These are phyloP conservation scores for Microplitis deprimator DNA, from an alignment of 2,888 invertebrate species.

Conservation along the genomic window DNA sequence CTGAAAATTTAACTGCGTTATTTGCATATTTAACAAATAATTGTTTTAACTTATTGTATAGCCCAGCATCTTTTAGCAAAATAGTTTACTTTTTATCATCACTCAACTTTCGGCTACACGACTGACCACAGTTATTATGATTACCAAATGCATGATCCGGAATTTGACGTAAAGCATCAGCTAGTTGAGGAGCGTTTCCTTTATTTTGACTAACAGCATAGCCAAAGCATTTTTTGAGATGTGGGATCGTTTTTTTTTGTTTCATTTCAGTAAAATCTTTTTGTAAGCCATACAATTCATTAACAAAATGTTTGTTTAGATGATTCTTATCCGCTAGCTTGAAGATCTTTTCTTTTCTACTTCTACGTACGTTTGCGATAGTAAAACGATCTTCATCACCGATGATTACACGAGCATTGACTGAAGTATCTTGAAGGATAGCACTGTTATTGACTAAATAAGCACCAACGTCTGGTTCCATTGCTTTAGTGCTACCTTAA, in stretches of 20 bases:
- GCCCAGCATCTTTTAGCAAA: conserved; percentile 20
- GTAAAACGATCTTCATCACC: conserved; percentile 55
- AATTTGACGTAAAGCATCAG: conserved; percentile 23
- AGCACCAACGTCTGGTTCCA: conserved; percentile 53
- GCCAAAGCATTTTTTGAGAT: conserved; percentile 24
- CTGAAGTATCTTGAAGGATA: conserved; percentile 47
- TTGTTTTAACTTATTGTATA: conserved; percentile 36
- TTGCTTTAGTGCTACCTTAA: conserved; percentile 55
- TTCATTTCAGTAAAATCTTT: conserved; percentile 12
- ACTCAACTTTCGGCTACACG: conserved; percentile 9
- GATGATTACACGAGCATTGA: conserved; percentile 49
- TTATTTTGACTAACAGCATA: conserved; percentile 29
- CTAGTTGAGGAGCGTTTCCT: conserved; percentile 26
- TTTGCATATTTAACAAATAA: conserved; percentile 47
- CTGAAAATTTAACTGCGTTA: conserved; percentile 51
- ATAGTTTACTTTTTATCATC: conserved; percentile 18
- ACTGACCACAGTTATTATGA: conserved; percentile 38
- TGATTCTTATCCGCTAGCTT: conserved; percentile 37
- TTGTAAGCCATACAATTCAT: conserved; percentile 13
- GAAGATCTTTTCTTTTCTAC: conserved; percentile 11
- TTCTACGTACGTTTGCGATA: conserved; percentile 40
- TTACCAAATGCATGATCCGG: conserved; percentile 26
- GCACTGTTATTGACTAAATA: conserved; percentile 47
- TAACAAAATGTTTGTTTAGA: conserved; percentile 18
- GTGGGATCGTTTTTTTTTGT: conserved; percentile 10